Base-by-base conservation (phyloP, 1,140 invertebrate genomes). In the Drosophila ercepeae region DNA sequence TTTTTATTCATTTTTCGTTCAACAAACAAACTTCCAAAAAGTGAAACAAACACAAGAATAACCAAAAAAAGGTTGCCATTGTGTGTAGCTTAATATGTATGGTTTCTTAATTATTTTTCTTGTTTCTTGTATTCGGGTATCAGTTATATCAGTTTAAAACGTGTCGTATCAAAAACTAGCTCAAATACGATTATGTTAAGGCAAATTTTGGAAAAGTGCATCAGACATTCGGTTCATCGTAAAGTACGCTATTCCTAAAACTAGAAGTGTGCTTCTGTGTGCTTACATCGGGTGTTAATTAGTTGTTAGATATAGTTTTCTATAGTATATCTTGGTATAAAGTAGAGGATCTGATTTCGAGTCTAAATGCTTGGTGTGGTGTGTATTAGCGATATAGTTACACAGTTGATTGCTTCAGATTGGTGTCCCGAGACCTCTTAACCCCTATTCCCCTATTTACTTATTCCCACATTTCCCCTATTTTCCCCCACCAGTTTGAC, bases 181-280 rank as follows among this genome's bases (percentile, higher is more conserved):
- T 67, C 64, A 67, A 67, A 67, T 67, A 67, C 64, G 61, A 67
- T 67, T 67, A 67, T 67, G 48, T 67, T 67, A 67, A 67, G 64
- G 64, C 64, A 68, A 68, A 68, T 67, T 67, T 68, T 68, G 46
- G 63, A 68, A 67, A 68, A 67, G 64, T 68, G 64, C 64, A 67
- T 68, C 64, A 68, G 61, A 68, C 64, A 68, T 68, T 68, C 39
- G 61, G 61, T 67, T 68, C 46, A 27, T 52, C 59, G 16, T 67
- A 67, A 67, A 67, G 46, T 65, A 65, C 48, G 60, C 63, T 34
- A 34, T 27, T 65, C 63, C 44, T 61, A 32, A 11, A 9, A 57
- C 18, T 19, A 50, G 32, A 32, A 49, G 57, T 49, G 18, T 48
- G 16, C 16, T 5, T 13, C 11, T 42, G 34, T 61, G 41, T 36